Evolutionary conservation across 2,113 vertebrate species (phyloP), one percentile per base, ranked within the genome.

Genomic region (Felis chaus): DNA sequence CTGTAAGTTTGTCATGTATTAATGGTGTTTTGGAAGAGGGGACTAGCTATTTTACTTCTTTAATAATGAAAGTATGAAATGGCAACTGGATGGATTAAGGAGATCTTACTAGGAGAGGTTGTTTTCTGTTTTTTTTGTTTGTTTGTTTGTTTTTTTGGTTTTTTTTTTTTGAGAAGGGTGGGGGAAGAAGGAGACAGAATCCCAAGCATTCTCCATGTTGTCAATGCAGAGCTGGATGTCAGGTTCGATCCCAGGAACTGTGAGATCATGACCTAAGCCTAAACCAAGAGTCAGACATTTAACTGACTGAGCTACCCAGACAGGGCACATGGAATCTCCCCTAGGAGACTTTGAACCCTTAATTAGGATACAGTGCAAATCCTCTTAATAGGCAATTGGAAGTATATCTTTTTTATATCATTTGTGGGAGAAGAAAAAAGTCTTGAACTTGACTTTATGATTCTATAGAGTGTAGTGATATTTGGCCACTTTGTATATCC

Each of bases 61-160:
- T 27, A 94, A 69, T 92, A 81, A 89, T 66, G 88, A 8, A 85
- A 76, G 39, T 68, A 45, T 92, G 69, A 92, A 66, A 80, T 76
- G 55, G 29, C 12, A 81, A 69, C 11, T 61, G 5, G 21, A 13
- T 94, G n/a, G n/a, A 55, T 71, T 87, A 82, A 91, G 39, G 63
- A 91, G 29, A 69, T 69, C 9, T 69, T 31, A 5, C 16, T 79
- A 73, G 27, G 12, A 31, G 25, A 27, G 18, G 27, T 65, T 29
- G 9, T 61, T 27, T 65, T 65, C 31, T 31, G 7, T 45, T 61
- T 23, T 61, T 23, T 8, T 45, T 45, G 7, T 45, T 45, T 15
- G 5, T 55, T 31, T 65, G 31, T 23, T 8, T 61, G 8, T 61
- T 23, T 61, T 25, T 61, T 36, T 36, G 36, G 6, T 7, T 41